Evolutionary conservation across 2,888 invertebrate species (phyloP).

Genomic region (Lepas anatifera): DNA sequence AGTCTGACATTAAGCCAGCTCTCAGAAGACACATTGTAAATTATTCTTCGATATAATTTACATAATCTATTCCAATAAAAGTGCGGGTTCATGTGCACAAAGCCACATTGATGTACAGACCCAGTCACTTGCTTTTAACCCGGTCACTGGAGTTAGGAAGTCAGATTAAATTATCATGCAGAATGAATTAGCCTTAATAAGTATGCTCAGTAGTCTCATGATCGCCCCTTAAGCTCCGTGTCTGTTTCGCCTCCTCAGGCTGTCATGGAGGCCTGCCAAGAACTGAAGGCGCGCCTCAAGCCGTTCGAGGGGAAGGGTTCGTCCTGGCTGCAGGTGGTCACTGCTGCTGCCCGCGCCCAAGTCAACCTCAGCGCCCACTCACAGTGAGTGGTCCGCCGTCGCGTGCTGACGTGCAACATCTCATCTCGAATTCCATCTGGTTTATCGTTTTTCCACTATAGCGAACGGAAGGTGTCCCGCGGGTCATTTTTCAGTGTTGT

Average conservation of each 20-base stretch:
- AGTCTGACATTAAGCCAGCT: too few species aligned
- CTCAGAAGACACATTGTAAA: too few species aligned
- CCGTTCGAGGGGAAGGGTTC: slow-evolving; percentile 31
- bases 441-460: neutral
- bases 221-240: neutral
- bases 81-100: too few species aligned
- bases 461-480: neutral
- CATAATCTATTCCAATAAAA: too few species aligned
- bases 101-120: neutral
- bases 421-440: too few species aligned
- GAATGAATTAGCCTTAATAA: neutral
- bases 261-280: slow-evolving; percentile 32
- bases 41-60: too few species aligned
- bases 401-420: too few species aligned
- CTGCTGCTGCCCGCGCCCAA: neutral
- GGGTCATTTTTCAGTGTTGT: neutral
- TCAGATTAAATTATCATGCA: neutral
- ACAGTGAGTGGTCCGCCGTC: neutral
- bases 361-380: slow-evolving; percentile 4
- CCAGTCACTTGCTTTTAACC: neutral
- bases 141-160: neutral
- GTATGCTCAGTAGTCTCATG: neutral
- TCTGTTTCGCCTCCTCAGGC: slow-evolving; percentile 25
- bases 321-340: neutral
- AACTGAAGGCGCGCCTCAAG: slow-evolving; percentile 31